These are phyloP conservation scores for Tapirus indicus DNA, from an alignment of 2,797 vertebrate species.

Conservation along the genomic window DNA sequence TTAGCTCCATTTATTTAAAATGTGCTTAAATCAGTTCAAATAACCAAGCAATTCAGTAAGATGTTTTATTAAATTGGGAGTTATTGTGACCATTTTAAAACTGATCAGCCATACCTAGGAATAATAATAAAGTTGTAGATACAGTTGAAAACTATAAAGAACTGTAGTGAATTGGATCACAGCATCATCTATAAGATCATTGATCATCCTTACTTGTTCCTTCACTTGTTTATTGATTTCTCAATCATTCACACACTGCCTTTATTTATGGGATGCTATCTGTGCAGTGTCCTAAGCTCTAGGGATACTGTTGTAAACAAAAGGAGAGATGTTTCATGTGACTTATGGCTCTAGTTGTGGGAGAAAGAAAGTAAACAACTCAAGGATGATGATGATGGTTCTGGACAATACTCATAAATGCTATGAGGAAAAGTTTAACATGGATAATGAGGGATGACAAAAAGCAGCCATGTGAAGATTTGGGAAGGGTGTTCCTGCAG, in stretches of 20 bases:
- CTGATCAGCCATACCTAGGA: background rate
- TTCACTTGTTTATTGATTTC: background rate
- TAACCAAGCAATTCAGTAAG: background rate
- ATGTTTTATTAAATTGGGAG: background rate
- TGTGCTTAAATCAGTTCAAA: background rate
- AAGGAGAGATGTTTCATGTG: background rate
- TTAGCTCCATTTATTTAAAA: background rate
- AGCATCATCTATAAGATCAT: no score
- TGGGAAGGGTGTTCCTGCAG: background rate
- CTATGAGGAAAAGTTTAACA: background rate
- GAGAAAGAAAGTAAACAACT: background rate
- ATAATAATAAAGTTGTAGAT: background rate
- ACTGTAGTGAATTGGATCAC: background rate
- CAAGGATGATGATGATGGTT: background rate
- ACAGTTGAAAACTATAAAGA: background rate
- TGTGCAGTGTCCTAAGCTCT: background rate
- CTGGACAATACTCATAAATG: background rate
- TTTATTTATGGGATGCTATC: background rate
- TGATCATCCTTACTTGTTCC: background rate
- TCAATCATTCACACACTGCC: background rate
- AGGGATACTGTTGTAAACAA: rapidly evolving
- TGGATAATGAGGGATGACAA: background rate
- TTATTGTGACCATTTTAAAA: background rate
- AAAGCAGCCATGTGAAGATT: background rate
- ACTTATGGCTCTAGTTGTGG: background rate